phyloP scores from a whole-genome alignment of 2,888 invertebrate species.

The Dicranocentrus wangi region DNA sequence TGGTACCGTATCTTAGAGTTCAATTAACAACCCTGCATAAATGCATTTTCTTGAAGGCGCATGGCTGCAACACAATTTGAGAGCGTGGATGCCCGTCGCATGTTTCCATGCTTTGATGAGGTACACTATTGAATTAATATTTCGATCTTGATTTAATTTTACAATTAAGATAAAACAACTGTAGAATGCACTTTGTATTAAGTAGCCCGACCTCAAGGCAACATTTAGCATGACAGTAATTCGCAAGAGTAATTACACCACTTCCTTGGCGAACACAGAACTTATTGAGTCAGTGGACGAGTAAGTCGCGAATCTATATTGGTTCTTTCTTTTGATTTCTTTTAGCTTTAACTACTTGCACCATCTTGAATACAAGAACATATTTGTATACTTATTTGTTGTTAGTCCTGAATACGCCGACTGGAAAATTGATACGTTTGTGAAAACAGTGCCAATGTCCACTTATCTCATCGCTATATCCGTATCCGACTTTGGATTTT shows the following conservation, averaged over 20 bases:
- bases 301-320: constrained; percentile 31
- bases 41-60: constrained; percentile 26
- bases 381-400: not conserved
- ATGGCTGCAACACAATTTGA: constrained; percentile 63
- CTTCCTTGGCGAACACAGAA: constrained; percentile 51
- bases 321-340: not conserved
- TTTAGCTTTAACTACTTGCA: not conserved
- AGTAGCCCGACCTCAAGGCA: constrained; percentile 53
- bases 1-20: no score
- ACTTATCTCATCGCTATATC: constrained; percentile 61
- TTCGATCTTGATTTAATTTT: not conserved
- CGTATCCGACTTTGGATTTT: constrained; percentile 56
- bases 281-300: constrained; percentile 21
- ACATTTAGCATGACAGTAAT: constrained; percentile 46
- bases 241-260: constrained; percentile 37
- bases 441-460: constrained; percentile 58
- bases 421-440: constrained; percentile 59
- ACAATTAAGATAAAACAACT: not conserved
- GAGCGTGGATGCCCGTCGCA: constrained; percentile 37
- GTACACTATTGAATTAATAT: constrained; percentile 22
- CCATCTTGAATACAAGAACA: not conserved
- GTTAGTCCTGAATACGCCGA: constrained; percentile 38
- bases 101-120: constrained; percentile 63
- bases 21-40: not conserved
- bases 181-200: constrained; percentile 12